Percentiles rank a stretch among this genome's conserved stretches.
Evolutionary conservation across 2,113 vertebrate genomes (phyloP).

Genomic region (Gopherus flavomarginatus): DNA sequence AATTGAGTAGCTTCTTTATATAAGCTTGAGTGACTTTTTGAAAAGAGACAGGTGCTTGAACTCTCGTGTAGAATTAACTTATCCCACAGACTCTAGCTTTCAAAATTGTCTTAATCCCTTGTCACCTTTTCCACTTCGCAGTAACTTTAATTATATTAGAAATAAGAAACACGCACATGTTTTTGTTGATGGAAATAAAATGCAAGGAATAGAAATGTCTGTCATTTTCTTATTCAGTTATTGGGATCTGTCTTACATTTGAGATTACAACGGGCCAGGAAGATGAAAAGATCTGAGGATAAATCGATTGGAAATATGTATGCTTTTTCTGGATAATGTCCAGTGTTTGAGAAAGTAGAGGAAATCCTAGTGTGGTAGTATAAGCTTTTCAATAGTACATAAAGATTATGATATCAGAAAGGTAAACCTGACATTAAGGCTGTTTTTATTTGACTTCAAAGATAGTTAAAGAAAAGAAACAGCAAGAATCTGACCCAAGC

Average conservation of each 20-base stretch:
- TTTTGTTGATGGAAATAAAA: conserved; percentile 59
- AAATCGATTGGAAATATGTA: conserved; percentile 71
- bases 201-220: conserved; percentile 43
- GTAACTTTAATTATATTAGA: conserved; percentile 58
- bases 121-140: conserved; percentile 44
- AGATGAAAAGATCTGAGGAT: conserved; percentile 69
- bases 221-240: conserved; percentile 26
- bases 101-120: conserved; percentile 28
- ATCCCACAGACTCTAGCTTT: conserved; percentile 40
- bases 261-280: conserved; percentile 57
- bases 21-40: conserved; percentile 25
- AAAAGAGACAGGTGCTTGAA: conserved; percentile 44
- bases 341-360: conserved; percentile 86
- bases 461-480: conserved; percentile 81
- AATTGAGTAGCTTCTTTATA: background rate
- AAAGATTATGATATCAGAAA: conserved; percentile 94
- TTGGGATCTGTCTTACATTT: conserved; percentile 66
- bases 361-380: conserved; percentile 91
- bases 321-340: conserved; percentile 86
- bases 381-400: conserved; percentile 91
- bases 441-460: conserved; percentile 87
- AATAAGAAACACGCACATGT: conserved; percentile 15
- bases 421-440: conserved; percentile 89
- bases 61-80: conserved; percentile 29
- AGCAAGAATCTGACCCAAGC: conserved; percentile 75